Percentiles rank a stretch among this genome's conserved stretches.
Conservation (phyloP, 1,140 invertebrate genomes). For the Zaprionus capensis region DNA sequence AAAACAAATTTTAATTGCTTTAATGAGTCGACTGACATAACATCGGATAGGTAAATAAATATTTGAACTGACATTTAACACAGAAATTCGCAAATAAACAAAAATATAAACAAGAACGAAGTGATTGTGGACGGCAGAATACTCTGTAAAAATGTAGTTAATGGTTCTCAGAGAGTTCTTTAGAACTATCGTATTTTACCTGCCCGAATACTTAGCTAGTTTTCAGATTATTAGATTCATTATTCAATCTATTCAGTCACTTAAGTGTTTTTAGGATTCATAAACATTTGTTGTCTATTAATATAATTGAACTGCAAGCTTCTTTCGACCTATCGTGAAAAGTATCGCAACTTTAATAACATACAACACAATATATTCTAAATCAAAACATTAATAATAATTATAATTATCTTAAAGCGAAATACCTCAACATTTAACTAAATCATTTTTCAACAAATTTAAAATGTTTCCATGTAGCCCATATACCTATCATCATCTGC, state of each 20-base stretch:
- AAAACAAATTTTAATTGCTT: slow-evolving; percentile 54
- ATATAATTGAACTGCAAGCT: no score
- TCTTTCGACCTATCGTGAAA: no score
- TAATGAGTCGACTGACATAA: slow-evolving; percentile 50
- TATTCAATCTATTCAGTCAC: no score
- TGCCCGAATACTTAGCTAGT: no score
- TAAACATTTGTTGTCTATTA: background rate
- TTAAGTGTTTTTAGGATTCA: no score
- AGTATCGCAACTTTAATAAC: no score
- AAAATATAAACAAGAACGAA: background rate
- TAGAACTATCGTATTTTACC: background rate
- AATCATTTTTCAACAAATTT: background rate
- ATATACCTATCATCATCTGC: background rate
- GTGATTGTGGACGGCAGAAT: background rate
- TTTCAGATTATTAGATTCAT: no score
- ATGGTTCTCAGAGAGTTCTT: no score
- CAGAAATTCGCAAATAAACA: slow-evolving; percentile 34
- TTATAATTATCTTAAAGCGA: background rate
- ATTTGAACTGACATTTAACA: slow-evolving; percentile 48
- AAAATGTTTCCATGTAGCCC: background rate
- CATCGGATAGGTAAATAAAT: slow-evolving; percentile 52
- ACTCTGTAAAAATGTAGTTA: background rate
- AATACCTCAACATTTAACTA: no score
- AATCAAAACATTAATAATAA: no score
- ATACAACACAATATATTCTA: no score